Conservation (phyloP, 2,797 vertebrate species). For the Clarias platycephalus region DNA sequence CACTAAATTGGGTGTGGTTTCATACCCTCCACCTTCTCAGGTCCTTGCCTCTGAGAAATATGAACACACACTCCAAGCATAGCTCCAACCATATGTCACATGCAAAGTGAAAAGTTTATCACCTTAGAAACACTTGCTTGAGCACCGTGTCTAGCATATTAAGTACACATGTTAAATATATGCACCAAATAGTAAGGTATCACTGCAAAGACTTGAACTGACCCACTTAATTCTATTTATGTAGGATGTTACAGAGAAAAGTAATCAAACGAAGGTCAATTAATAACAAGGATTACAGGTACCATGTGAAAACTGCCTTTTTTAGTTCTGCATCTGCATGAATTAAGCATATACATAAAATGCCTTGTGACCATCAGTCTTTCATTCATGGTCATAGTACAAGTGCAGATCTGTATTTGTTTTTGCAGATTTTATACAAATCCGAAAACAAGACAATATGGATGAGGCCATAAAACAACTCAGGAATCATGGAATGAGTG, state of each 20-base stretch:
- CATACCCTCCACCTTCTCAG: conserved; percentile 62
- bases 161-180: conserved; percentile 59
- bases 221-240: conserved; percentile 18
- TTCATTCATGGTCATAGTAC: neutral
- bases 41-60: conserved; percentile 54
- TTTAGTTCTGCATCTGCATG: neutral
- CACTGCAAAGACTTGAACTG: conserved; percentile 33
- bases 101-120: conserved; percentile 76
- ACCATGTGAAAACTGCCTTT: neutral
- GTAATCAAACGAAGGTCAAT: neutral
- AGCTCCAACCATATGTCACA: conserved; percentile 64
- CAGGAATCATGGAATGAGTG: conserved; percentile 32
- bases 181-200: conserved; percentile 49
- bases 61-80: conserved; percentile 28
- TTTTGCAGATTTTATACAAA: neutral
- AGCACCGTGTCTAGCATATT: conserved; percentile 63
- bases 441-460: neutral
- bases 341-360: neutral
- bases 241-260: neutral
- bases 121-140: conserved; percentile 73
- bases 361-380: neutral
- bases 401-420: neutral
- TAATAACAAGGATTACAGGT: neutral
- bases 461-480: neutral
- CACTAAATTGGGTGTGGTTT: conserved; percentile 56